These are phyloP conservation scores for Habroteleia sp. DNA, from an alignment of 2,888 invertebrate genomes.

Conservation along the genomic window DNA sequence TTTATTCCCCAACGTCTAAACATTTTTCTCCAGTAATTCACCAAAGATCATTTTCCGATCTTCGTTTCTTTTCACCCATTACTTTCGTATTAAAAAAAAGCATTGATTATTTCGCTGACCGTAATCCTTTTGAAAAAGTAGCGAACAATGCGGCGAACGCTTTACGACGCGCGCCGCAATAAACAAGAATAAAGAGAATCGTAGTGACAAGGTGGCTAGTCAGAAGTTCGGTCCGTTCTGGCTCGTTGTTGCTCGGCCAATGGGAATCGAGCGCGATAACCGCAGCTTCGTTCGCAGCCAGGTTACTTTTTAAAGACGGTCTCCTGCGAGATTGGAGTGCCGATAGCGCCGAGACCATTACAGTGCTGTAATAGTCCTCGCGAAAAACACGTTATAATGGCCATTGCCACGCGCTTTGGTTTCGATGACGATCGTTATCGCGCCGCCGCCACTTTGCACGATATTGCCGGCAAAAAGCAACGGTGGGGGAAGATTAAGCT, in stretches of 20 bases:
- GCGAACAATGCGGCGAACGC: no score
- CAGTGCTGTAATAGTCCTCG: slow-evolving; percentile 32
- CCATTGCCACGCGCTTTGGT: slow-evolving; percentile 40
- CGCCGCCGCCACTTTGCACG: slow-evolving; percentile 20
- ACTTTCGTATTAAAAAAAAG: no score
- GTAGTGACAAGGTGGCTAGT: slow-evolving; percentile 24
- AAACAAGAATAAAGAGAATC: slow-evolving; percentile 40
- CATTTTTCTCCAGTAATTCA: no score
- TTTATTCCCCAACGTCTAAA: no score
- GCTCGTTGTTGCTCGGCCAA: slow-evolving; percentile 7
- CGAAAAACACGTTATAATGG: slow-evolving; percentile 45
- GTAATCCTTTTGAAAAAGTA: no score
- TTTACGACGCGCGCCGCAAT: slow-evolving; percentile 23
- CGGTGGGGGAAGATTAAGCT: slow-evolving; percentile 11
- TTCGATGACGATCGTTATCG: slow-evolving; percentile 40
- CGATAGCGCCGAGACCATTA: slow-evolving; percentile 20
- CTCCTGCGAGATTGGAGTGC: slow-evolving; percentile 20
- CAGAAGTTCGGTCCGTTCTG: slow-evolving; percentile 43
- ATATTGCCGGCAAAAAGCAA: not conserved
- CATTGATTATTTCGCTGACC: no score
- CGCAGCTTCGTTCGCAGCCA: not conserved
- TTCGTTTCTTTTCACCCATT: no score
- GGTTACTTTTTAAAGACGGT: slow-evolving; percentile 35
- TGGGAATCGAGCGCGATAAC: slow-evolving; percentile 6
- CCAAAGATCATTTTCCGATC: no score